Evolutionary conservation across 37 sponge, comb jelly and placozoan species (phyloP), one percentile per base, ranked within the genome.

Genomic region (Ephydatia muelleri): DNA sequence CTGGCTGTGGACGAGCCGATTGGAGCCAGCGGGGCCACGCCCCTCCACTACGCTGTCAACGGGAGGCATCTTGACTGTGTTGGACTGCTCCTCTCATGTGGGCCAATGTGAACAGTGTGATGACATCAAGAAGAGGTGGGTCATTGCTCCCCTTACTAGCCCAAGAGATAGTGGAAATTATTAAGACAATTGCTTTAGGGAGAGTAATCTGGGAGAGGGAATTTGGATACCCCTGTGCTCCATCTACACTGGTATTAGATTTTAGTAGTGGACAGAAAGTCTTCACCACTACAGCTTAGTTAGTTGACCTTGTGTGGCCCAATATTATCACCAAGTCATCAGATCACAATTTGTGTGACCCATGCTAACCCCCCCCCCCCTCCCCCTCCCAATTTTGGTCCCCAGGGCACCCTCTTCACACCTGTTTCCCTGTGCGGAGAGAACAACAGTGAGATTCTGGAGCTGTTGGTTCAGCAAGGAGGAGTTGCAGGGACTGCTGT

Each of bases 31-130:
- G 49, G 77, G 2, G 64, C 86, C 73, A 89, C 93, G 14, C 75
- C 90, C 26, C 84, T 93, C 16, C 93, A 93, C 86, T 93, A 87
- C 71, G 87, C 87, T 77, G 90, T 84, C 14, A 72, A 82, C 30
- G 91, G 82, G 2, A 86, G 84, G 5, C 84, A 94, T 38, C 27
- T 22, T 30, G 71, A 82, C 2, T 85, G 90, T 49, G 86, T 87
- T 12, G 66, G 82, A 69, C 31, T 90, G 22, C 69, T 94, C 65
- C 70, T 94, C 13, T 75, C 87, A 39, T 72, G 57, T 72, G 85
- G 88, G 87, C 88, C 30, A 70, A 93, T 34, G 49, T 89, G 65
- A 93, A 93, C 83, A 78, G 84, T 32, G 27, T 93, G 2, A 43
- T 86, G 25, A 82, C 70, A 9, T 69, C 86, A 13, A 38, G 90